Evolutionary conservation across 2,113 vertebrate genomes (phyloP).

Genomic region (Indri indri): DNA sequence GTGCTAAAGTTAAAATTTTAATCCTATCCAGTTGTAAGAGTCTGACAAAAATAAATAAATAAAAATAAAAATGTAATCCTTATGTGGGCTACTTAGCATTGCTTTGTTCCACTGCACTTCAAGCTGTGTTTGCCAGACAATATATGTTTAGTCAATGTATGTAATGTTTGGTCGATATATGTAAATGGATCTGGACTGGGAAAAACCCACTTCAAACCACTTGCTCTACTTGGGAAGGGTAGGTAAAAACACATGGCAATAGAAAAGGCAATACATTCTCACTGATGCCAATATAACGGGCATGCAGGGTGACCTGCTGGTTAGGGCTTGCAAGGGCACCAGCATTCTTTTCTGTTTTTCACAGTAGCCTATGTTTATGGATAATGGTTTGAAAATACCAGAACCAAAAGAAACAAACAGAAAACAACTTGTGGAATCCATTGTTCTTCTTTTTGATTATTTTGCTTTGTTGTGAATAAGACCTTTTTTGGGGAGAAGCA

Average conservation of each 20-base stretch:
- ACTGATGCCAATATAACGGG: neutral
- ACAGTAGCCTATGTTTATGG: neutral
- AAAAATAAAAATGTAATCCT: neutral
- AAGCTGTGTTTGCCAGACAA: neutral
- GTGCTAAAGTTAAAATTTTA: neutral
- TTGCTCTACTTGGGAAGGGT: neutral
- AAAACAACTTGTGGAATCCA: neutral
- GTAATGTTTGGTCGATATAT: neutral
- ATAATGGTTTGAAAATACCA: neutral
- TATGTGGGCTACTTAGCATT: neutral
- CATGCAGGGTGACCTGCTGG: neutral
- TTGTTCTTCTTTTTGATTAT: neutral
- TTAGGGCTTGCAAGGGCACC: neutral
- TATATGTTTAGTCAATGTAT: neutral
- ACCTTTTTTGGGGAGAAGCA: neutral
- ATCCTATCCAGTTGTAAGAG: neutral
- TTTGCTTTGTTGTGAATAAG: neutral
- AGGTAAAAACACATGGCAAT: neutral
- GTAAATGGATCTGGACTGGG: neutral
- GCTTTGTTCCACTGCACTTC: neutral
- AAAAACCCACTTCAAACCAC: neutral
- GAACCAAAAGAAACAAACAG: neutral
- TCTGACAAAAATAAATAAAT: too few species aligned
- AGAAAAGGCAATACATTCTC: neutral
- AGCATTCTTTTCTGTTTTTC: neutral